Evolutionary conservation across 2,888 invertebrate species (phyloP), one percentile per base, ranked within the genome.

Genomic region (Rhagium mordax): DNA sequence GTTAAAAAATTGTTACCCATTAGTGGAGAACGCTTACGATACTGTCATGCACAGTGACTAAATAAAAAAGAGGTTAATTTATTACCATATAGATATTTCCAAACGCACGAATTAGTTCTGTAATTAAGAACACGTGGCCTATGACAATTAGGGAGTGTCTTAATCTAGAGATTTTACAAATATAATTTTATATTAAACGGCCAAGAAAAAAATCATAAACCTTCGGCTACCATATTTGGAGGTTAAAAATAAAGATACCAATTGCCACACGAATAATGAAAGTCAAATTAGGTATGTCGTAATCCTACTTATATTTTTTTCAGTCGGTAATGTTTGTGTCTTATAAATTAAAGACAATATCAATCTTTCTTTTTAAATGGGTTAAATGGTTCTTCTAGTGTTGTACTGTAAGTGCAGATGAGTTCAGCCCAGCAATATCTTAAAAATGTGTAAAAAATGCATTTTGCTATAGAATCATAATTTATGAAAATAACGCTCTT

Each of bases 101-200:
- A 51, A 64, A 64, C 49, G 51, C 64, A 64, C 29, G 64, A 64
- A 15, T 64, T 49, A 51, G 49, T 16, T 51, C 27, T 48, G 18
- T 64, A 64, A 64, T 64, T 64, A 49, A 64, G 51, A 24, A n/a
- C 64, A 64, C 64, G 51, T 64, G 64, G 64, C 64, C 24, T 27
- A 16, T 13, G 49, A 27, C 49, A 27, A 20, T 15, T 18, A 16
- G 15, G 49, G 27, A 49, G 49, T 18, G 49, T 24, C 24, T 51
- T 64, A 64, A 62, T 62, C 49, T 48, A 48, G 21, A 24, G 47
- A 20, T 48, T 49, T 48, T 49, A 64, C 24, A 51, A 51, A 51
- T 64, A 48, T 27, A 49, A 27, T 64, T 64, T 64, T 24, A 49
- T 49, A 18, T 49, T 51, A 15, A 16, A 10, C 27, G 24, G 16